These are phyloP conservation scores for Bembecia ichneumoniformis DNA, from an alignment of 2,888 invertebrate species.

Conservation along the genomic window DNA sequence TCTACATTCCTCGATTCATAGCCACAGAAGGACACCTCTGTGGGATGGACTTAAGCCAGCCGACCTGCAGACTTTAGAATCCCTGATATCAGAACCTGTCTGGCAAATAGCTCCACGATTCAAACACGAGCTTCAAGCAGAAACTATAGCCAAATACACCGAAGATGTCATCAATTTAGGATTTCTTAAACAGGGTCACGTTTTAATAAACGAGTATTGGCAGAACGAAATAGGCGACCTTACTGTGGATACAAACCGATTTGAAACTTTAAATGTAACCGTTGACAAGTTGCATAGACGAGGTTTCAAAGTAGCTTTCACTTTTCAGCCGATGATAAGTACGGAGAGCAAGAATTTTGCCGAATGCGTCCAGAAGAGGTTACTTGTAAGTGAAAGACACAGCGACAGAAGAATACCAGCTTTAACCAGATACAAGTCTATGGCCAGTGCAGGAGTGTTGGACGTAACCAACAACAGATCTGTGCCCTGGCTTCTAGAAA, in stretches of 20 bases:
- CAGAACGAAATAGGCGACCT: conserved; percentile 89
- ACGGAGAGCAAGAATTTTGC: conserved; percentile 88
- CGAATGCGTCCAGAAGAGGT: conserved; percentile 80
- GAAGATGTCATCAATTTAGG: conserved; percentile 85
- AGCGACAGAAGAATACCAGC: conserved; percentile 87
- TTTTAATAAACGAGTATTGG: conserved; percentile 86
- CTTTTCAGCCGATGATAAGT: conserved; percentile 92
- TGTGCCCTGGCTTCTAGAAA: conserved; percentile 83
- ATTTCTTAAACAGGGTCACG: conserved; percentile 84
- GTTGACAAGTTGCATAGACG: conserved; percentile 85
- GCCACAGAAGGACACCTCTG: conserved; percentile 75
- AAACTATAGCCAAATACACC: conserved; percentile 84
- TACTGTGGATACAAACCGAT: conserved; percentile 82
- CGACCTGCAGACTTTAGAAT: conserved; percentile 80
- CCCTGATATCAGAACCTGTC: conserved; percentile 85
- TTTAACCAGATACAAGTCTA: conserved; percentile 84
- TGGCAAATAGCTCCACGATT: conserved; percentile 86
- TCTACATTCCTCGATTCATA: conserved; percentile 83
- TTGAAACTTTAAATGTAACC: conserved; percentile 83
- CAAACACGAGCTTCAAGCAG: conserved; percentile 76
- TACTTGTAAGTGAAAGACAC: conserved; percentile 85
- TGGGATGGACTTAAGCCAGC: conserved; percentile 89
- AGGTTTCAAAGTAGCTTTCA: conserved; percentile 89
- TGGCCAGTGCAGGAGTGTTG: conserved; percentile 85
- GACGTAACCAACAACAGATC: conserved; percentile 90